Conservation (phyloP, 1,140 invertebrate genomes). For the Rhagoletis pomonella region DNA sequence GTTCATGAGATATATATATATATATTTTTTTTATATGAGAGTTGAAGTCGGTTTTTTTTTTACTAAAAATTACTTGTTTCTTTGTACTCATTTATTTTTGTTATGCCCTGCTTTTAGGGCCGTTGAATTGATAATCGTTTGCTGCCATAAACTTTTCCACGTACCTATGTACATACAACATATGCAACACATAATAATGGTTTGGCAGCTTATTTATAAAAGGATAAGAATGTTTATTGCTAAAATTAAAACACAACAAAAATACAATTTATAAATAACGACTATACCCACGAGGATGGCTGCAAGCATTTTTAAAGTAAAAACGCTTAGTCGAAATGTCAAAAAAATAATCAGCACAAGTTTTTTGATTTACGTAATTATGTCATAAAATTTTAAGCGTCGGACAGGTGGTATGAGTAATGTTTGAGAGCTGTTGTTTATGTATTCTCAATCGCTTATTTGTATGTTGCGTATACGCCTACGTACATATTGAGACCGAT, state of each 20-base stretch:
- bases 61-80: too few species aligned
- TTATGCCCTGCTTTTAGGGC: too few species aligned
- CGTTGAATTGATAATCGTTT: too few species aligned
- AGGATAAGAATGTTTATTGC: slow-evolving; percentile 21
- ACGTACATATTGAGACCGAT: background rate
- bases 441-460: background rate
- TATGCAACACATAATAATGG: background rate
- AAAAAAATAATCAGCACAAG: background rate
- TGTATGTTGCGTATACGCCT: slow-evolving; percentile 29
- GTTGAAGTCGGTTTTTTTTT: too few species aligned
- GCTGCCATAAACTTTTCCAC: too few species aligned
- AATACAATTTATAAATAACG: background rate
- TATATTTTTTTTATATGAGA: too few species aligned
- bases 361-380: background rate
- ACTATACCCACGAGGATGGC: background rate
- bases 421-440: background rate
- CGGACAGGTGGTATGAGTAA: slow-evolving; percentile 37
- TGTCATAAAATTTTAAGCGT: background rate
- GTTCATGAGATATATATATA: too few species aligned
- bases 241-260: background rate
- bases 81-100: too few species aligned
- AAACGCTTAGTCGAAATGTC: background rate
- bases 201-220: background rate
- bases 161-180: too few species aligned
- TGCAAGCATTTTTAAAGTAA: background rate